These are phyloP conservation scores for Acleris literana DNA, from an alignment of 2,888 invertebrate species.

Conservation along the genomic window DNA sequence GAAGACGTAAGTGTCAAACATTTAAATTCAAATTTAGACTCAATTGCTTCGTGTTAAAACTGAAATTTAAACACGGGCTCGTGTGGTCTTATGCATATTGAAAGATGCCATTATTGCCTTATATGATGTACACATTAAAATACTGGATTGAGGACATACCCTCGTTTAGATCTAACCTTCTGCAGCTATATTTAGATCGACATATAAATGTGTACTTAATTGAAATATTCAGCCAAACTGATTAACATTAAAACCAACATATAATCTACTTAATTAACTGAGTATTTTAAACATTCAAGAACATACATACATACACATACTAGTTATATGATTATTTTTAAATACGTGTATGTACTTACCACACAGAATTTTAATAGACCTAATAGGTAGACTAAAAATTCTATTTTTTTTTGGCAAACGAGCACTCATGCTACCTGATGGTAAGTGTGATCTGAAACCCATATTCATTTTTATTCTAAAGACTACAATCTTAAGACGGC, in stretches of 20 bases:
- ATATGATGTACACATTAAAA: slow-evolving; percentile 26
- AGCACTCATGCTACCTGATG: too few relatives aligned
- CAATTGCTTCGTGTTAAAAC: background rate
- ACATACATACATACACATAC: too few relatives aligned
- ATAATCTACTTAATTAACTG: background rate
- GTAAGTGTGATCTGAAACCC: too few relatives aligned
- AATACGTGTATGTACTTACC: background rate
- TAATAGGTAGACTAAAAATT: too few relatives aligned
- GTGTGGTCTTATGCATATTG: background rate
- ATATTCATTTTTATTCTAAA: too few relatives aligned
- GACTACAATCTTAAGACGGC: too few relatives aligned
- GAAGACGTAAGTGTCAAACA: background rate
- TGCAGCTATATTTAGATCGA: slow-evolving; percentile 22
- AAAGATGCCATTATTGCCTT: slow-evolving; percentile 15
- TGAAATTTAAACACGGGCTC: background rate
- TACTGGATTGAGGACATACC: slow-evolving; percentile 33
- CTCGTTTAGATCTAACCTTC: slow-evolving; percentile 31
- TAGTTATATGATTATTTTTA: background rate
- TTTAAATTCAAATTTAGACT: background rate
- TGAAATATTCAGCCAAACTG: slow-evolving; percentile 11
- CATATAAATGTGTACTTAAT: slow-evolving; percentile 24
- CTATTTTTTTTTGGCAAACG: too few relatives aligned
- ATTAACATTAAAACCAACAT: slow-evolving; percentile 13
- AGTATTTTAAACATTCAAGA: too few relatives aligned
- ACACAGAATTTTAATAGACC: too few relatives aligned